Conservation (phyloP, 2,888 invertebrate genomes). For the Tenthredo mesomela region DNA sequence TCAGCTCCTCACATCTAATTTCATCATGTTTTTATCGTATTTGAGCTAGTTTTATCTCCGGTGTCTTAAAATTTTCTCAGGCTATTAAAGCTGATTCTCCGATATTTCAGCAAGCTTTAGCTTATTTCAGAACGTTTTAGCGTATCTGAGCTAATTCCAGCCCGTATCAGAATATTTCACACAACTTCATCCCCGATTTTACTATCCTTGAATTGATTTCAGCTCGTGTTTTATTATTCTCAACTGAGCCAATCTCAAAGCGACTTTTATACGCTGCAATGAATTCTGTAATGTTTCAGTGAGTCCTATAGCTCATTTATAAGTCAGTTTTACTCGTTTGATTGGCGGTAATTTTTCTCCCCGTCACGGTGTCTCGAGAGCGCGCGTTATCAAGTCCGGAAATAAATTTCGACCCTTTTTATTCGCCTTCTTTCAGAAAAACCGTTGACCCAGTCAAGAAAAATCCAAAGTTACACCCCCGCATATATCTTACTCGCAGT, state of each 20-base stretch:
- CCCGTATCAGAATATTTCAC: neutral
- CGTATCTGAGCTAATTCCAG: neutral
- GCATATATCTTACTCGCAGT: neutral
- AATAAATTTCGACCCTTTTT: constrained; percentile 6
- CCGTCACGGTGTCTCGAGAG: neutral
- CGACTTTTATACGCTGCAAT: neutral
- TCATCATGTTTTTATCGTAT: neutral
- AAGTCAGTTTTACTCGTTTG: neutral
- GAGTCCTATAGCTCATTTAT: neutral
- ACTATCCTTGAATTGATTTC: neutral
- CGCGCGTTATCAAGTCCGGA: constrained; percentile 5
- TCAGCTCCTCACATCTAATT: neutral
- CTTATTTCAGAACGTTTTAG: neutral
- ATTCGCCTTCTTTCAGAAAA: neutral
- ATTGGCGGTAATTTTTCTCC: neutral
- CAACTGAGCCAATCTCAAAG: neutral
- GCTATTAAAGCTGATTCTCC: too few species aligned
- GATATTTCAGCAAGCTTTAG: neutral
- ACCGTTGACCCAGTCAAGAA: constrained; percentile 22
- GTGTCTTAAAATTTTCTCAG: too few species aligned
- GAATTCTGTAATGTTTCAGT: neutral
- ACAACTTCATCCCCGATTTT: too few species aligned
- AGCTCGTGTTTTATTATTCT: neutral
- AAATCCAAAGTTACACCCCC: constrained; percentile 5
- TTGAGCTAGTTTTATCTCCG: neutral